Base-by-base conservation (phyloP, 2,113 vertebrate species). In the Dolichotis patagonum region DNA sequence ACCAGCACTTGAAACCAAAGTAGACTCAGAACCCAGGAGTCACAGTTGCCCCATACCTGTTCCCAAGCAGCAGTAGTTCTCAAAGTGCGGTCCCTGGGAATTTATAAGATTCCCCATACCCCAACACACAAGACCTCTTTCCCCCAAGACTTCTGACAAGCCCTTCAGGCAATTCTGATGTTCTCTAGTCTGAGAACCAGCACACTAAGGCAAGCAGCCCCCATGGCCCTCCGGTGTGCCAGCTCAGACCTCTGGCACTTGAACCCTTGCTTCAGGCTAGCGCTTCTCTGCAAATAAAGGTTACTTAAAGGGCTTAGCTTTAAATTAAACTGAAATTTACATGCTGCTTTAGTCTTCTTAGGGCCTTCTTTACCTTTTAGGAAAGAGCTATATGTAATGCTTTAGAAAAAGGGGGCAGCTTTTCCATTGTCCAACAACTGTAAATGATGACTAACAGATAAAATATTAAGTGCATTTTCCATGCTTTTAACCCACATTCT, bases 271-370 rank as follows among this genome's bases (percentile, higher is more conserved):
- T 75, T 22, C 3, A 63, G 63, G 83, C 56, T 93, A 24, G 65
- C 52, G 30, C 80, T 95, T 91, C 93, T 90, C 84, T 32, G 56
- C 86, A 97, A 97, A 97, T 96, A 97, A 89, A 90, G 94, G 78
- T 96, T 96, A 97, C 92, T 96, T 96, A 96, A 56, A 16, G 86
- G 77, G 58, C 96, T 90, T 96, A 91, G 77, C 46, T 12, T 63
- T 88, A 85, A 98, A 77, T 26, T 91, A 97, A 96, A 95, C 94
- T 96, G 94, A 96, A 90, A 95, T 75, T 85, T 93, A 91, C 81
- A 91, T 95, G 96, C 71, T 71, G 78, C 26, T 95, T 71, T 96
- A 96, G 91, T 98, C 90, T 96, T 96, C 97, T 97, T 95, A 98
- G 73, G 75, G 63, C 41, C 93, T n/a, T 94, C 96, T 95, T 96